Evolutionary conservation across 2,797 vertebrate genomes (phyloP).

Genomic region (Hydrolagus colliei): DNA sequence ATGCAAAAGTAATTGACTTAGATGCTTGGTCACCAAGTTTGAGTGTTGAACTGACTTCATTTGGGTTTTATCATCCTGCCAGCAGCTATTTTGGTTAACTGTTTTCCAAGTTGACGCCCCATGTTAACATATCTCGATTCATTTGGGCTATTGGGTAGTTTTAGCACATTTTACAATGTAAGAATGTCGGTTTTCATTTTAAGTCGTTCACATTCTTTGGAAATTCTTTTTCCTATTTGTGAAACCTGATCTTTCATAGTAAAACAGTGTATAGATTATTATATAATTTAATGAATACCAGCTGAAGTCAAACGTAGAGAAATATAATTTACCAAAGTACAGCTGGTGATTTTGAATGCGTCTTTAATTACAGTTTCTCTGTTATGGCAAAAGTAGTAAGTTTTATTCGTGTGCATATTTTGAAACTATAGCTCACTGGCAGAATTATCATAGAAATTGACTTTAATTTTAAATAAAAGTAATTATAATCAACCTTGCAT

Average conservation of each 20-base stretch:
- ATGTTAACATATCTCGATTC: not conserved
- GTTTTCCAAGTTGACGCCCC: not conserved
- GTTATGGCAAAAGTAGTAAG: not conserved
- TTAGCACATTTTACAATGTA: not conserved
- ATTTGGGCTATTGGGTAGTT: slow-evolving; percentile 4
- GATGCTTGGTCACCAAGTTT: not conserved
- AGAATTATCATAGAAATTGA: not conserved
- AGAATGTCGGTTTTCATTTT: slow-evolving; percentile 22
- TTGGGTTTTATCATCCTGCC: not conserved
- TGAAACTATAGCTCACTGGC: not conserved
- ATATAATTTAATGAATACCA: slow-evolving; percentile 28
- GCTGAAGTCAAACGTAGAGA: slow-evolving; percentile 13
- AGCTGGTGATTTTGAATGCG: slow-evolving; percentile 6
- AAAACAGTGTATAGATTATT: slow-evolving; percentile 14
- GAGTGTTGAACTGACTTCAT: not conserved
- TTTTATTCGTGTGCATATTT: slow-evolving; percentile 11
- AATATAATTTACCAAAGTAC: slow-evolving; percentile 20
- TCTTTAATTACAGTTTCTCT: slow-evolving; percentile 24
- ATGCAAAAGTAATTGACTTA: not conserved
- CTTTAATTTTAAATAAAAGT: slow-evolving; percentile 6
- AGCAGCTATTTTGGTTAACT: not conserved
- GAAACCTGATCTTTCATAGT: slow-evolving; percentile 29
- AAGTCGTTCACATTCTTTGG: slow-evolving; percentile 12
- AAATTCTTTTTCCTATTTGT: slow-evolving; percentile 22
- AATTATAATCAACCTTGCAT: too few species aligned